These are phyloP conservation scores for Carettochelys insculpta DNA, from an alignment of 2,113 vertebrate genomes.

Conservation along the genomic window DNA sequence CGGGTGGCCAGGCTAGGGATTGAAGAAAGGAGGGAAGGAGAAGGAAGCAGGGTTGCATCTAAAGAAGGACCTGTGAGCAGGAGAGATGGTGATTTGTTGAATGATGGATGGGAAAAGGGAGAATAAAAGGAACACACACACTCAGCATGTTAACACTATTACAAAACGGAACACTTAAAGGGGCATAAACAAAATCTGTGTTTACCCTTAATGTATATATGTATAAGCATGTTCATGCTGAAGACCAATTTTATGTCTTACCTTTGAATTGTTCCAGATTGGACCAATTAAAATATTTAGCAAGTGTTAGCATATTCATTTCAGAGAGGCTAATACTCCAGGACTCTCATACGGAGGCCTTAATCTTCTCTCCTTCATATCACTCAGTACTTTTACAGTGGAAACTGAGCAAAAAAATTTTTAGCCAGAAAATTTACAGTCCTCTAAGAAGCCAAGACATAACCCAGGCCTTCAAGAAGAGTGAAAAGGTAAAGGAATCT, in stretches of 20 bases:
- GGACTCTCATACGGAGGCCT: background rate
- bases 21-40: background rate
- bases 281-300: slow-evolving; percentile 4
- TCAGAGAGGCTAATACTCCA: background rate
- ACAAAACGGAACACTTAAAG: background rate
- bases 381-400: background rate
- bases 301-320: background rate
- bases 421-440: background rate
- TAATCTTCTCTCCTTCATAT: background rate
- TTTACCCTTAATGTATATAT: background rate
- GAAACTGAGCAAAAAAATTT: background rate
- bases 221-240: background rate
- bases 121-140: background rate
- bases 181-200: background rate
- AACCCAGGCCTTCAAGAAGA: background rate
- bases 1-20: slow-evolving; percentile 54
- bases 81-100: background rate
- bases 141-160: slow-evolving; percentile 4
- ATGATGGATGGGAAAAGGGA: slow-evolving; percentile 9
- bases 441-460: background rate
- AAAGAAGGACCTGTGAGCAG: background rate
- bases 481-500: background rate
- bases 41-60: background rate
- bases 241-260: background rate
- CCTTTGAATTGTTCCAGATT: slow-evolving; percentile 17